Conservation (phyloP, 2,113 vertebrate genomes). For the Trichechus manatus region DNA sequence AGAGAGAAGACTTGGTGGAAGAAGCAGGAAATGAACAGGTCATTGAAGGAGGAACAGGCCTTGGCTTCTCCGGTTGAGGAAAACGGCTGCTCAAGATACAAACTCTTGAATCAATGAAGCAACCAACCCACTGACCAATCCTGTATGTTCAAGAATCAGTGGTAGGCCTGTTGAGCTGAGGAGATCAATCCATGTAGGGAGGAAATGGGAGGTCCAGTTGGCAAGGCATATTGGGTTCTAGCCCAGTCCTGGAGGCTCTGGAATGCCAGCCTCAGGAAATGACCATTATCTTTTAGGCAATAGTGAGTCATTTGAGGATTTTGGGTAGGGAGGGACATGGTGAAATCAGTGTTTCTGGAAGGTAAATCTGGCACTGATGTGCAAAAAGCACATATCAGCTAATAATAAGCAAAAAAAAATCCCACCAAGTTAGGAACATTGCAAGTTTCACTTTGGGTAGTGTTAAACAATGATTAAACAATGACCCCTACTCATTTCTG, state of each 20-base stretch:
- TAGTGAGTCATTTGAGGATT: slow-evolving; percentile 44
- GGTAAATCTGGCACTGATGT: slow-evolving; percentile 7
- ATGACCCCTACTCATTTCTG: neutral
- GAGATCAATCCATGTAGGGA: neutral
- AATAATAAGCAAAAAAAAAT: neutral
- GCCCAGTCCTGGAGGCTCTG: neutral
- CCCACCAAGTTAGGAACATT: neutral
- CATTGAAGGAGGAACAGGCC: neutral
- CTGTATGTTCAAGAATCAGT: neutral
- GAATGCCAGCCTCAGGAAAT: neutral
- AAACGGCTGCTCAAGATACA: neutral
- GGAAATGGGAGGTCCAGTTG: neutral
- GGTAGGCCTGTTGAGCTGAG: neutral
- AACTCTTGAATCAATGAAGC: neutral
- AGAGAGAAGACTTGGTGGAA: neutral
- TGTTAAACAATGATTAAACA: neutral
- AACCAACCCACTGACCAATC: neutral
- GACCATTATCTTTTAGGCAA: slow-evolving; percentile 57
- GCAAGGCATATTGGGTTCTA: neutral
- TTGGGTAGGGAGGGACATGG: neutral
- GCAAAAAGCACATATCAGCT: neutral
- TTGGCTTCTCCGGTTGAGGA: neutral
- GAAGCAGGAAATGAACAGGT: neutral
- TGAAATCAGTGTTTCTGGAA: slow-evolving; percentile 56
- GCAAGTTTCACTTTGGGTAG: neutral